These are phyloP conservation scores for Mimas tiliae DNA, from an alignment of 2,888 invertebrate species.

Conservation along the genomic window DNA sequence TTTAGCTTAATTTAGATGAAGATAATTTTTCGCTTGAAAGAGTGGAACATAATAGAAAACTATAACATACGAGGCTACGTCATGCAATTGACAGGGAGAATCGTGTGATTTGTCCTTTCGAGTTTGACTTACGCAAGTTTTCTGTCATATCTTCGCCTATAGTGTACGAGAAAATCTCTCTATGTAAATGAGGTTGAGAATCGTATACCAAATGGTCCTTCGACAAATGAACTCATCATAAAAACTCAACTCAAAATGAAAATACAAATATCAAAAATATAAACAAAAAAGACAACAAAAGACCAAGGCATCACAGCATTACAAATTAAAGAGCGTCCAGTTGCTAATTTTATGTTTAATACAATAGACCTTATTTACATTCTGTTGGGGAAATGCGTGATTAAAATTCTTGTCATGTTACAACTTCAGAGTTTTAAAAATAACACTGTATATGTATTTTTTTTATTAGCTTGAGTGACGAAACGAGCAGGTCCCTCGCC, in stretches of 20 bases:
- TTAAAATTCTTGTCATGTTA: slow-evolving; percentile 11
- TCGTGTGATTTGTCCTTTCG: too few relatives aligned
- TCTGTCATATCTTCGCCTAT: too few relatives aligned
- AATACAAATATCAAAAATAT: neutral
- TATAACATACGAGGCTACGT: too few relatives aligned
- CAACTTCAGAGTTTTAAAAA: slow-evolving; percentile 14
- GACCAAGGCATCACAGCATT: neutral
- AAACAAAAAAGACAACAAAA: slow-evolving; percentile 5
- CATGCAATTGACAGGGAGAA: too few relatives aligned
- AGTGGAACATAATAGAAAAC: too few relatives aligned
- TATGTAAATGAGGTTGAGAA: too few relatives aligned
- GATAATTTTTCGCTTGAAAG: too few relatives aligned
- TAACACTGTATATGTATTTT: neutral
- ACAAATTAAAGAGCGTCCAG: slow-evolving; percentile 18
- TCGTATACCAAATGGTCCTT: neutral
- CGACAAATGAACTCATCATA: neutral
- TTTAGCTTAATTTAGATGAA: too few relatives aligned
- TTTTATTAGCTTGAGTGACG: too few relatives aligned
- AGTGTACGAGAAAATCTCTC: too few relatives aligned
- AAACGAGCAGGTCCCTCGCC: too few relatives aligned
- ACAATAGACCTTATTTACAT: slow-evolving; percentile 20
- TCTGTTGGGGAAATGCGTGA: slow-evolving; percentile 11
- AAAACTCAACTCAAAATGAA: neutral
- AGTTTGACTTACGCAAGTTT: too few relatives aligned
- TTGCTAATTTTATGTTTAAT: slow-evolving; percentile 16